Evolutionary conservation across 2,888 invertebrate genomes (phyloP).

Genomic region (Caenorhabditis wallacei): DNA sequence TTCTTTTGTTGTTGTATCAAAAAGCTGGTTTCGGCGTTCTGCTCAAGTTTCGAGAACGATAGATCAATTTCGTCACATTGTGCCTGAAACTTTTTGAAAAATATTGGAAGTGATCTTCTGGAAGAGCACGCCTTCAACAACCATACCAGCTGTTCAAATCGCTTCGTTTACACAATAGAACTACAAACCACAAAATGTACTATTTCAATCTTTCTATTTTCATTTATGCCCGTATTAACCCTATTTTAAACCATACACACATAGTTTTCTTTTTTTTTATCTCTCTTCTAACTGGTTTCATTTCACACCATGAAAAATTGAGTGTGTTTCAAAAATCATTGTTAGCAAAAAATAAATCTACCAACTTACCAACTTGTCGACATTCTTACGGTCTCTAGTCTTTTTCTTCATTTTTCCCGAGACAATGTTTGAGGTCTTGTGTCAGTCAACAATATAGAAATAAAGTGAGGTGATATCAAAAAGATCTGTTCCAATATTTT

Average conservation of each 20-base stretch:
- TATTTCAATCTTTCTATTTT: slow-evolving; percentile 10
- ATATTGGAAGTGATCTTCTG: neutral
- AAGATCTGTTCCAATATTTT: slow-evolving; percentile 45
- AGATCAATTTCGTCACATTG: slow-evolving; percentile 49
- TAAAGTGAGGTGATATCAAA: slow-evolving; percentile 13
- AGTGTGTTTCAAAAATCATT: slow-evolving; percentile 42
- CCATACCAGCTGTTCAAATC: slow-evolving; percentile 35
- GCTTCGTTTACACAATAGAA: slow-evolving; percentile 7
- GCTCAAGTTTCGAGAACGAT: slow-evolving; percentile 32
- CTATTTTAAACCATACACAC: neutral
- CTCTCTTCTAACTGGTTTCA: slow-evolving; percentile 44
- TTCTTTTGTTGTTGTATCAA: slow-evolving; percentile 56
- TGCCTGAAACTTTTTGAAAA: slow-evolving; percentile 11
- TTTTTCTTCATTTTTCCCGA: neutral
- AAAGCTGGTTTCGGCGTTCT: slow-evolving; percentile 43
- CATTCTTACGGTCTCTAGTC: neutral
- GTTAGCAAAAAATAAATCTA: slow-evolving; percentile 2
- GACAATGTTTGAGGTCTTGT: slow-evolving; percentile 23
- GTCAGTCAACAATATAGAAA: slow-evolving; percentile 27
- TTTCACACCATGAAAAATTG: neutral
- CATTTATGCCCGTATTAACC: slow-evolving; percentile 8
- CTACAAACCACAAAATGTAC: slow-evolving; percentile 41
- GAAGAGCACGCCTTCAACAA: neutral
- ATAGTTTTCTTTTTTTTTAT: slow-evolving; percentile 4
- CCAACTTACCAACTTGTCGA: slow-evolving; percentile 7